Evolutionary conservation across 2,888 invertebrate species (phyloP), one percentile per base, ranked within the genome.

Genomic region (Hypolimnas misippus): DNA sequence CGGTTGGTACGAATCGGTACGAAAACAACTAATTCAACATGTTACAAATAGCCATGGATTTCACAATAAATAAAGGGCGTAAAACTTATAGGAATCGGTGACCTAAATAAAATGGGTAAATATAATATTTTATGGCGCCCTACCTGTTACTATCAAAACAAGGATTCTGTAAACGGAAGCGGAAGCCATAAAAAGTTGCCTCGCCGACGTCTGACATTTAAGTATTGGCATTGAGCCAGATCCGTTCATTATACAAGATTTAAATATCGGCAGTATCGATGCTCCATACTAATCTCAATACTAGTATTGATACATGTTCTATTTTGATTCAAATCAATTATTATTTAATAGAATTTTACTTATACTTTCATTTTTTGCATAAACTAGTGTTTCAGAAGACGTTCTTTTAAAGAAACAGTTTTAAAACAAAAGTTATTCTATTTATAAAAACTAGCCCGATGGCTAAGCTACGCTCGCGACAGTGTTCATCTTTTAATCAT

Each of bases 101-200:
- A 58, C 57, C 62, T 62, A 55, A 56, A 54, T 42, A 59, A 64
- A 69, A 69, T 68, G 66, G 42, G 63, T 55, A 70, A 71, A 70
- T 72, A 70, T 63, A 50, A 70, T 71, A 71, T 69, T 72, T 70
- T 68, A 68, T 62, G 58, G 51, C 58, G 19, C 62, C 63, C 61
- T 70, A 73, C 71, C 71, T 71, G 73, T 66, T 69, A 68, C 60
- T 64, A 66, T 61, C 66, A 71, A 75, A 77, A 76, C 75, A 76
- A 77, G 68, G 68, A 72, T 72, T 71, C 66, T 70, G 66, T 67
- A 69, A 73, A 69, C 72, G 78, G 78, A 81, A 76, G 70, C 76
- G 80, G 79, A 81, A 82, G 73, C 69, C 74, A 73, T 81, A 79
- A 74, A 72, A 73, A 71, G 71, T 71, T 69, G 72, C 65, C 73